Conservation (phyloP, 2,888 invertebrate genomes). For the Drosophila nr. perissopoda region DNA sequence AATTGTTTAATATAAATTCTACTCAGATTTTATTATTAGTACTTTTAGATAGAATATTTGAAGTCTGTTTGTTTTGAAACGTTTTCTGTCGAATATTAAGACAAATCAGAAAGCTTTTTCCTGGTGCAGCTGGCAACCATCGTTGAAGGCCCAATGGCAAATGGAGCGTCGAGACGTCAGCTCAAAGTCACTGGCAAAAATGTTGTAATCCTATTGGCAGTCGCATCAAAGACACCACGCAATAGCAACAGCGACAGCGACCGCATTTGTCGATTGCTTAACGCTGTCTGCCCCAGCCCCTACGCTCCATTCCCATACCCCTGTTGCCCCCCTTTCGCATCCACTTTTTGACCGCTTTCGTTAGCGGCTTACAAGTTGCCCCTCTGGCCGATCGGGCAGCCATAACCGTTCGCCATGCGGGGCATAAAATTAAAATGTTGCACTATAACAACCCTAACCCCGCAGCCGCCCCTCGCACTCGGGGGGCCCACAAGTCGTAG, state of each 20-base stretch:
- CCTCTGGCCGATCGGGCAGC: conserved; percentile 39
- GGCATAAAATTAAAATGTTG: conserved; percentile 84
- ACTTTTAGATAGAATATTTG: background rate
- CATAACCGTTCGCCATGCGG: conserved; percentile 49
- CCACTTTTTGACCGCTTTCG: conserved; percentile 29
- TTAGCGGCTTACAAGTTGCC: conserved; percentile 54
- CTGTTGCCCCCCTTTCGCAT: background rate
- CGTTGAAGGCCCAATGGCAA: conserved; percentile 22
- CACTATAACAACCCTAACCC: conserved; percentile 43
- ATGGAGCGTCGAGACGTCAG: conserved; percentile 42
- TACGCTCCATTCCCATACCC: background rate
- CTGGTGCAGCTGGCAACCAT: background rate
- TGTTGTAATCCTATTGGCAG: conserved; percentile 72
- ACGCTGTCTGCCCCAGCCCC: conserved; percentile 3
- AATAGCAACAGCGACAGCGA: conserved; percentile 23
- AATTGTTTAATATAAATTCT: background rate
- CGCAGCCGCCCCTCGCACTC: background rate
- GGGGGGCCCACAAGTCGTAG: conserved; percentile 5
- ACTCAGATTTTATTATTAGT: background rate
- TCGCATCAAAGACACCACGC: background rate
- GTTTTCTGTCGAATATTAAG: background rate
- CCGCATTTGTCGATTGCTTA: conserved; percentile 49
- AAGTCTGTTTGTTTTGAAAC: background rate
- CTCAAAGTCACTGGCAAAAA: conserved; percentile 83
- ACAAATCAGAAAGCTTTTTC: background rate